These are phyloP conservation scores for mouse (Mus musculus) DNA, from an alignment of 2,113 vertebrate species.

Conservation along the genomic window DNA sequence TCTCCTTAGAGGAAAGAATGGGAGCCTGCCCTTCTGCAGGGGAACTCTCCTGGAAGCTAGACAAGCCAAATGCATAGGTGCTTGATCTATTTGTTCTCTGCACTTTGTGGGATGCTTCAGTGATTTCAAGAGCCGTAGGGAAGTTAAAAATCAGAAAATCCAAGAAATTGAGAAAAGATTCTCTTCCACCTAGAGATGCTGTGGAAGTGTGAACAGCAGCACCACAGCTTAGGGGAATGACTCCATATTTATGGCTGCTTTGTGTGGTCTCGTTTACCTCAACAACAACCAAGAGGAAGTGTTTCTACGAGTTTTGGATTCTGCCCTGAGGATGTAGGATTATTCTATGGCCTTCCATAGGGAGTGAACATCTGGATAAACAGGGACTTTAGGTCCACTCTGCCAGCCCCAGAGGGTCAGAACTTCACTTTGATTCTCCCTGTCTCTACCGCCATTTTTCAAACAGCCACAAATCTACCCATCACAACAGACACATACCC, in stretches of 20 bases:
- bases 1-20: not conserved
- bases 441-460: not conserved
- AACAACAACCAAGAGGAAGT: not conserved
- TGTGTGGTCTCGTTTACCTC: not conserved
- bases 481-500: not conserved
- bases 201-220: not conserved
- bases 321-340: not conserved
- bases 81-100: not conserved
- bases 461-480: not conserved
- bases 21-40: not conserved
- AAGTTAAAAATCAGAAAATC: not conserved
- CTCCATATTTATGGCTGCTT: not conserved
- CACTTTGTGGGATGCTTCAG: not conserved
- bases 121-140: not conserved
- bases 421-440: no score
- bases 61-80: not conserved
- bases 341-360: not conserved
- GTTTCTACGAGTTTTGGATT: not conserved
- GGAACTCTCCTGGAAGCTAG: not conserved
- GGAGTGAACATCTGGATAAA: not conserved
- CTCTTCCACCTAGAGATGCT: not conserved
- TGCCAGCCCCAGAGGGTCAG: not conserved
- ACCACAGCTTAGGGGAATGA: no score
- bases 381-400: no score
- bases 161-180: not conserved